phyloP scores from a whole-genome alignment of 2,113 vertebrate genomes.

The Physeter macrocephalus region DNA sequence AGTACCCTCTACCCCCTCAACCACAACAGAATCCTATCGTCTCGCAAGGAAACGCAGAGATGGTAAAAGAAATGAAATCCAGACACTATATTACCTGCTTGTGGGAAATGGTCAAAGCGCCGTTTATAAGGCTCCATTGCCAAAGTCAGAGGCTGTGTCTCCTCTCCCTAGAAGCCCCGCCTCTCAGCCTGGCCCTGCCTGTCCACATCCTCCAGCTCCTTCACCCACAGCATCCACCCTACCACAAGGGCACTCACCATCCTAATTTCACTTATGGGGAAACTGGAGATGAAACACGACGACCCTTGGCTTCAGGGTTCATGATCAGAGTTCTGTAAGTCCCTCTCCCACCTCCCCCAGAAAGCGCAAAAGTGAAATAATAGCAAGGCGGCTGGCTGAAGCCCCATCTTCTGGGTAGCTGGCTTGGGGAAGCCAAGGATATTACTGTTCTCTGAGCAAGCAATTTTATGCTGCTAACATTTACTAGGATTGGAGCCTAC shows the following conservation, averaged over 20 bases:
- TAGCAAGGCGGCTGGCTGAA: not conserved
- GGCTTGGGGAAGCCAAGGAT: not conserved
- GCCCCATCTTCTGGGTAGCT: not conserved
- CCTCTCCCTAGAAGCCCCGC: not conserved
- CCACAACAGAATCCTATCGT: not conserved
- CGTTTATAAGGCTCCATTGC: not conserved
- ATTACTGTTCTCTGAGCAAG: not conserved
- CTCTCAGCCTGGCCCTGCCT: not conserved
- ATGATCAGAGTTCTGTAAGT: not conserved
- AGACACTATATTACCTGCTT: not conserved
- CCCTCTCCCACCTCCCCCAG: too few species aligned
- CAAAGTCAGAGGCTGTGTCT: not conserved
- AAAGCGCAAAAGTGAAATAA: not conserved
- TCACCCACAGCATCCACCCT: not conserved
- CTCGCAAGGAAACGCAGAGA: constrained; percentile 2
- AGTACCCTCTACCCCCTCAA: not conserved
- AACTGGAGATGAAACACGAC: not conserved
- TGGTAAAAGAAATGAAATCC: constrained; percentile 11
- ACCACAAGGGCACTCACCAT: rapidly evolving
- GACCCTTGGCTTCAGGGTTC: not conserved
- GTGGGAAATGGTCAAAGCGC: not conserved
- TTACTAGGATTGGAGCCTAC: not conserved
- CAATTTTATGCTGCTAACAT: too few species aligned
- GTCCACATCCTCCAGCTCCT: not conserved
- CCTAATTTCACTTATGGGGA: not conserved